phyloP scores from a whole-genome alignment of 53 echinoderm and acorn worm species.

The Henricia sp. region DNA sequence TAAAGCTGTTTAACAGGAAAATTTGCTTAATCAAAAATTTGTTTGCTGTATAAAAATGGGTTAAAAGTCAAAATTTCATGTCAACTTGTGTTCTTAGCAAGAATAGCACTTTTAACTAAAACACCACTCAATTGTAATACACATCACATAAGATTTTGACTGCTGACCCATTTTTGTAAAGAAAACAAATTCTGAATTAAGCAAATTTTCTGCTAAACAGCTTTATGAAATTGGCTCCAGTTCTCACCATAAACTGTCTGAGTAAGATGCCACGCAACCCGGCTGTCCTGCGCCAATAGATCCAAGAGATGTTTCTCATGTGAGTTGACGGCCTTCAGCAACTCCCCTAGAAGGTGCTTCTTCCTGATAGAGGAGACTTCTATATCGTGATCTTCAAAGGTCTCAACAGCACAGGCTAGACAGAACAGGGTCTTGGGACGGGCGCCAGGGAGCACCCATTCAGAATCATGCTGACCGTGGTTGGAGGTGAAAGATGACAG shows the following conservation, averaged over 20 bases:
- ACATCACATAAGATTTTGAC: too few relatives aligned
- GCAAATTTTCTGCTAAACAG: too few relatives aligned
- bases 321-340: slow-evolving; percentile 61
- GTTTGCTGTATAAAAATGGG: too few relatives aligned
- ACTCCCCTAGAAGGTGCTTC: slow-evolving; percentile 80
- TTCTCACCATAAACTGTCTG: slow-evolving; percentile 76
- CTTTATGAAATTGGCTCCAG: slow-evolving; percentile 8
- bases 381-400: slow-evolving; percentile 58
- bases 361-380: slow-evolving; percentile 74
- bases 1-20: too few relatives aligned
- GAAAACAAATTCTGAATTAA: too few relatives aligned
- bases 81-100: too few relatives aligned
- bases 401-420: slow-evolving; percentile 77
- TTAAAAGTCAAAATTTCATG: too few relatives aligned
- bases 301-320: slow-evolving; percentile 60
- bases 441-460: slow-evolving; percentile 71
- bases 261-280: slow-evolving; percentile 78
- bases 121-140: too few relatives aligned
- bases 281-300: slow-evolving; percentile 61
- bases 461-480: slow-evolving; percentile 73
- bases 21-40: too few relatives aligned
- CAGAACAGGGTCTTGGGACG: slow-evolving; percentile 72
- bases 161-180: too few relatives aligned
- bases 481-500: slow-evolving; percentile 74
- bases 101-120: too few relatives aligned